phyloP scores from a whole-genome alignment of 2,797 vertebrate species.

The Spinus olivaceus region DNA sequence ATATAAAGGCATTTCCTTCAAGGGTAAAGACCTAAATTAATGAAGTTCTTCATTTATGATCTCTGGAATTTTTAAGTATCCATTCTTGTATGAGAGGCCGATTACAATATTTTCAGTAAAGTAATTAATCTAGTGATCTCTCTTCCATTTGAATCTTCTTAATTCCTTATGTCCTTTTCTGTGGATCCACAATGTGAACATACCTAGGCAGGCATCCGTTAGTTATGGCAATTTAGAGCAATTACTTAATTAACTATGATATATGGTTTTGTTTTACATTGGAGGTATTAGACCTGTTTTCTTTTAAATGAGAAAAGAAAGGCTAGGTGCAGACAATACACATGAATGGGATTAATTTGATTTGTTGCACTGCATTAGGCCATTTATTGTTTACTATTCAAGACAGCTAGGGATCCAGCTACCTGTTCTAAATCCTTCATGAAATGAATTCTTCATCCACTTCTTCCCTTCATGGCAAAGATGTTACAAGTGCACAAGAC shows the following conservation, averaged over 20 bases:
- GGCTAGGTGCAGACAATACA: not conserved
- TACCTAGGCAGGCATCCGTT: conserved; percentile 58
- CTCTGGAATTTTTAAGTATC: conserved; percentile 56
- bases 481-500: not conserved
- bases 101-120: conserved; percentile 71
- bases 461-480: not conserved
- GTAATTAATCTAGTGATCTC: conserved; percentile 69
- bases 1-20: conserved; percentile 61
- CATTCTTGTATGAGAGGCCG: conserved; percentile 62
- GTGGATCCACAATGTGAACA: conserved; percentile 61
- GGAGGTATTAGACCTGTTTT: not conserved
- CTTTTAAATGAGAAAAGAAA: conserved; percentile 22
- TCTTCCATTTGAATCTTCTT: conserved; percentile 65
- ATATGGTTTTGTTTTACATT: conserved; percentile 3
- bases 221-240: conserved; percentile 68
- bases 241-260: conserved; percentile 73
- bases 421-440: not conserved
- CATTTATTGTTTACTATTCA: conserved; percentile 10
- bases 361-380: not conserved
- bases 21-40: conserved; percentile 72
- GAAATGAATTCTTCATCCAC: not conserved
- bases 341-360: conserved; percentile 8
- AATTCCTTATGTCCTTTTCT: conserved; percentile 63
- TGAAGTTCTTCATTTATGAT: conserved; percentile 68
- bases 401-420: not conserved